These are phyloP conservation scores for Caenorhabditis drosophilae DNA, from an alignment of 2,888 invertebrate species.

Conservation along the genomic window DNA sequence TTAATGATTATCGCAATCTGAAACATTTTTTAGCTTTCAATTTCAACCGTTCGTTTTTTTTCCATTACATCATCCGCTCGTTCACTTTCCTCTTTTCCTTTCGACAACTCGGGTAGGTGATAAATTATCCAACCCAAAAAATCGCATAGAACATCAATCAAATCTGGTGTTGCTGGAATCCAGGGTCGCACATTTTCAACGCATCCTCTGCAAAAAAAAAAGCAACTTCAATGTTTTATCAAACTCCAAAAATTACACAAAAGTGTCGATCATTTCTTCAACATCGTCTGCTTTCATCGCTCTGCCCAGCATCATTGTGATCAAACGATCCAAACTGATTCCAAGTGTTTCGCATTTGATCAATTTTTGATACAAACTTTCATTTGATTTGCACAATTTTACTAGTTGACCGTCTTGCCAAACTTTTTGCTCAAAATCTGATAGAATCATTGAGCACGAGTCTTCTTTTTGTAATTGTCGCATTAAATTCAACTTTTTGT, in stretches of 20 bases:
- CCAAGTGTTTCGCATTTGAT: constrained; percentile 21
- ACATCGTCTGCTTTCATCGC: constrained; percentile 6
- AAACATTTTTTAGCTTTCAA: constrained; percentile 5
- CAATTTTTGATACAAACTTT: constrained; percentile 15
- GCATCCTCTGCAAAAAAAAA: constrained; percentile 2
- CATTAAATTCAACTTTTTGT: constrained; percentile 11
- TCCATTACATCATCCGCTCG: constrained; percentile 21
- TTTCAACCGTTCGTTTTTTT: too few relatives aligned
- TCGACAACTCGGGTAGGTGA: constrained; percentile 12
- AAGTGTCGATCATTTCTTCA: constrained; percentile 8
- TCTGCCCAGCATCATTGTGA: constrained; percentile 8
- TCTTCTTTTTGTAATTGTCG: constrained; percentile 18
- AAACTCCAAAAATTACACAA: constrained; percentile 4
- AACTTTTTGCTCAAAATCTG: constrained; percentile 14
- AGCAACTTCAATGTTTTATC: neutral
- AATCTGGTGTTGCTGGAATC: constrained; percentile 14
- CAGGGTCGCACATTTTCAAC: constrained; percentile 12
- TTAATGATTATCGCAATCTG: constrained; percentile 25
- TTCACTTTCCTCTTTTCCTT: constrained; percentile 9
- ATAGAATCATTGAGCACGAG: constrained; percentile 9
- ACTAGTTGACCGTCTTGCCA: constrained; percentile 10
- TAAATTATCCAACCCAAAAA: constrained; percentile 17
- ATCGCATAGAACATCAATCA: constrained; percentile 19
- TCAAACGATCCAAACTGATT: constrained; percentile 7
- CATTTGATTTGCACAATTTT: neutral